Percentiles rank a stretch among this genome's conserved stretches.
Evolutionary conservation across 2,888 invertebrate species (phyloP).

Genomic region (Dioctria linearis): DNA sequence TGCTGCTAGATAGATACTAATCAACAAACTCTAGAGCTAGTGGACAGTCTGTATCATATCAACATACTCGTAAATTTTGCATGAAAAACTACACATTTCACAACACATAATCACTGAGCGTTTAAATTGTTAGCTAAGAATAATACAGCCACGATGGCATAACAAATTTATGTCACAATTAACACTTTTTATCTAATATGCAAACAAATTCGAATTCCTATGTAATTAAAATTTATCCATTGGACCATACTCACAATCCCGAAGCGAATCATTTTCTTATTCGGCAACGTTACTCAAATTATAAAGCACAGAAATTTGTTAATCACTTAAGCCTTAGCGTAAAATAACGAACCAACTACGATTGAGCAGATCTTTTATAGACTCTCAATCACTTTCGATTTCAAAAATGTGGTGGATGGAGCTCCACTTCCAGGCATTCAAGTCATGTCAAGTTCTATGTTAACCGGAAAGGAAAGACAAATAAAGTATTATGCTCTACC

Average conservation of each 20-base stretch:
- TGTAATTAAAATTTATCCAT: conserved; percentile 18
- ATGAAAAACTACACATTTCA: not conserved
- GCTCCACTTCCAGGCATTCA: conserved; percentile 30
- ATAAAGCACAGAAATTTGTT: not conserved
- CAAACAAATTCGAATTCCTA: too few relatives aligned
- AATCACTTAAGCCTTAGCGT: not conserved
- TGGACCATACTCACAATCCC: conserved; percentile 42
- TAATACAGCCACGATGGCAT: too few relatives aligned
- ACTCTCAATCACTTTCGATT: conserved; percentile 45
- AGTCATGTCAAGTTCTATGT: conserved; percentile 23
- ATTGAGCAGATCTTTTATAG: conserved; percentile 35
- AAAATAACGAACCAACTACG: conserved; percentile 26
- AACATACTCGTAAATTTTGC: not conserved
- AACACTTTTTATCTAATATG: too few relatives aligned
- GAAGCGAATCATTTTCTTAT: conserved; percentile 27
- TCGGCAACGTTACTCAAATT: not conserved
- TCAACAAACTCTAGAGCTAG: not conserved
- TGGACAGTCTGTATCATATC: not conserved
- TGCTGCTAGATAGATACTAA: too few relatives aligned
- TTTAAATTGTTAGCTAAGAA: too few relatives aligned
- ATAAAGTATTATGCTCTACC: not conserved
- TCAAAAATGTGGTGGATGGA: not conserved
- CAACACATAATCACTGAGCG: not conserved
- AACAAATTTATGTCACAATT: too few relatives aligned
- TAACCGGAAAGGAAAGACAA: conserved; percentile 13